Evolutionary conservation across 2,113 vertebrate genomes (phyloP), one percentile per base, ranked within the genome.

Genomic region (Catharus minimus): DNA sequence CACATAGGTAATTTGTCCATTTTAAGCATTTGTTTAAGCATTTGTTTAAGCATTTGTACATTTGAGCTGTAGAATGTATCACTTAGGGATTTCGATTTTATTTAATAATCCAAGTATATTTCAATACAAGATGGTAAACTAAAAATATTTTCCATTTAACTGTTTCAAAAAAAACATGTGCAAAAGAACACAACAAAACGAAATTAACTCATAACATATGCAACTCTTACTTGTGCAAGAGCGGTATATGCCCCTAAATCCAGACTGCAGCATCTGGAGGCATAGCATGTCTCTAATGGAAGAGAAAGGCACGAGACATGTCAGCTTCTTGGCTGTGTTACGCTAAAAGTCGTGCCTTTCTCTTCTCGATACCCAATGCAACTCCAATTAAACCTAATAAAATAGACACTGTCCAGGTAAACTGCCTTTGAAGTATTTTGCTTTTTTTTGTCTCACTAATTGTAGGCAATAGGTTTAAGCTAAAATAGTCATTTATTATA

Each of bases 121-220:
- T 97, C 86, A 86, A 82, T 95, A 71, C 90, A 91, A 94, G 91
- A 94, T 91, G 92, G 71, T 69, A 95, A 94, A 88, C 72, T 86
- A 88, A 94, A 95, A 93, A 92, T 95, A 82, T 95, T 93, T 96
- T 96, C 90, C 84, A 12, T 94, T 84, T 94, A 94, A 95, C 83
- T 89, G 92, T 95, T 96, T 97, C 92, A 96, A 92, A 88, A 93
- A 86, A 6, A 11, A 78, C 90, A 95, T 92, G 92, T 95, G 94
- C 91, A 94, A 90, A 55, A 94, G 89, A 89, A 82, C 86, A 92
- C 93, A 95, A 96, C 88, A 93, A 96, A 96, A 95, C 4, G 61
- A 83, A 93, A 96, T 93, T 96, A 95, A 96, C 91, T 95, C 88
- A 0, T 91, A 96, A 94, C 92, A 96, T 94, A 95, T 95, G 92